These are phyloP conservation scores for Gobionotothen gibberifrons DNA, from an alignment of 2,797 vertebrate genomes.

Conservation along the genomic window DNA sequence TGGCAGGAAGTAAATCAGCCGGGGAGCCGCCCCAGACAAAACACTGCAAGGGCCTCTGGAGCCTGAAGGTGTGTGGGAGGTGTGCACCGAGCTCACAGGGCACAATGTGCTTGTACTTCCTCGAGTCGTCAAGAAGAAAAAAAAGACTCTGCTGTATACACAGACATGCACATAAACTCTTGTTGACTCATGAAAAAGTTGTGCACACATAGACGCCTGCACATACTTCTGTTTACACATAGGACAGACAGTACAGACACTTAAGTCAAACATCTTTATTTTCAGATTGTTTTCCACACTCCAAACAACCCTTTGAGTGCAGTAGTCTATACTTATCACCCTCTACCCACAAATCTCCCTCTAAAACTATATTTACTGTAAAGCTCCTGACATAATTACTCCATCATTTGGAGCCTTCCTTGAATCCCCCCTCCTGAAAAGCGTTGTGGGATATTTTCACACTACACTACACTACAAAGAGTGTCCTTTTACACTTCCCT, in stretches of 20 bases:
- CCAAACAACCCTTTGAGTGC: conserved; percentile 25
- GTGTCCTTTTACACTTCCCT: conserved; percentile 50
- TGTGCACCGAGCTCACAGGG: conserved; percentile 62
- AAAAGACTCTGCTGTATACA: conserved; percentile 70
- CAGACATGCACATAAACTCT: conserved; percentile 58
- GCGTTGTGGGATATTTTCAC: conserved; percentile 6
- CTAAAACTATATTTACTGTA: conserved; percentile 35
- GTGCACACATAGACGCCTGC: conserved; percentile 29
- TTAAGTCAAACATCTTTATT: conserved; percentile 38
- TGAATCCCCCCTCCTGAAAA: conserved; percentile 20
- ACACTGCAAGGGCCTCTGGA: conserved; percentile 71
- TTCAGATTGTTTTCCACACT: conserved; percentile 27
- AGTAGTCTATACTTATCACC: conserved; percentile 35
- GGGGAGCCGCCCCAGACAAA: conserved; percentile 74
- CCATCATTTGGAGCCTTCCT: conserved; percentile 24
- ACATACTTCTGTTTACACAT: conserved; percentile 29
- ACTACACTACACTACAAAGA: conserved; percentile 16
- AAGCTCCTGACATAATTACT: conserved; percentile 37
- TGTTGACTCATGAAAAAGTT: conserved; percentile 40
- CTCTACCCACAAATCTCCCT: conserved; percentile 24
- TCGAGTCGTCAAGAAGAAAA: conserved; percentile 58
- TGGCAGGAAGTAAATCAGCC: conserved; percentile 78
- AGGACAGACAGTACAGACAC: conserved; percentile 32
- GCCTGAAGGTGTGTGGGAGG: conserved; percentile 76
- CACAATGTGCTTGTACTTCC: conserved; percentile 68